Conservation (phyloP, 1,140 invertebrate genomes). For the Dermatophagoides farinae region DNA sequence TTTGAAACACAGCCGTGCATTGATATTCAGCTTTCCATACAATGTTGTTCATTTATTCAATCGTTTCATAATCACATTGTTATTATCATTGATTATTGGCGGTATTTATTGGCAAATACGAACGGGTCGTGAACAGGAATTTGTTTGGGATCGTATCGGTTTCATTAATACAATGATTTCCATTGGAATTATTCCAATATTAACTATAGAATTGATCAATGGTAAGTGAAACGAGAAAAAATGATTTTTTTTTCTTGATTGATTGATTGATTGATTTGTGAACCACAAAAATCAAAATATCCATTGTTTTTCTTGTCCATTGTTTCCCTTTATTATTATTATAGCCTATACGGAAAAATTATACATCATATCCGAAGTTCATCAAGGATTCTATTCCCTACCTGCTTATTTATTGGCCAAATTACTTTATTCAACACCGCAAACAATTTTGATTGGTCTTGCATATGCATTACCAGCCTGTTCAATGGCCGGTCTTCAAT, state of each 20-base stretch:
- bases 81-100: constrained; percentile 59
- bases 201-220: constrained; percentile 45
- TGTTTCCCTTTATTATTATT: background rate
- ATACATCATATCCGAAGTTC: constrained; percentile 52
- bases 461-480: constrained; percentile 65
- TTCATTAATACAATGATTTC: constrained; percentile 63
- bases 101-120: constrained; percentile 72
- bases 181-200: constrained; percentile 48
- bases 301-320: background rate
- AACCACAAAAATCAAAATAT: background rate
- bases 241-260: background rate
- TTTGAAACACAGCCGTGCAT: constrained; percentile 34
- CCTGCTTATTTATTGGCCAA: constrained; percentile 53
- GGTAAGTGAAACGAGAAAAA: constrained; percentile 18
- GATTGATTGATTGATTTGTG: background rate
- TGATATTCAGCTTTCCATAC: constrained; percentile 66
- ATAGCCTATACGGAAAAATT: constrained; percentile 38
- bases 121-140: constrained; percentile 25
- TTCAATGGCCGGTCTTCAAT: constrained; percentile 56
- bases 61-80: constrained; percentile 48
- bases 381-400: constrained; percentile 52
- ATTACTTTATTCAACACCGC: constrained; percentile 36
- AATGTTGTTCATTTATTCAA: constrained; percentile 53
- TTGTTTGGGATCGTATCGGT: constrained; percentile 38
- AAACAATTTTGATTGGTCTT: constrained; percentile 44